These are phyloP conservation scores for Melieria picta DNA, from an alignment of 2,888 invertebrate genomes.

Conservation along the genomic window DNA sequence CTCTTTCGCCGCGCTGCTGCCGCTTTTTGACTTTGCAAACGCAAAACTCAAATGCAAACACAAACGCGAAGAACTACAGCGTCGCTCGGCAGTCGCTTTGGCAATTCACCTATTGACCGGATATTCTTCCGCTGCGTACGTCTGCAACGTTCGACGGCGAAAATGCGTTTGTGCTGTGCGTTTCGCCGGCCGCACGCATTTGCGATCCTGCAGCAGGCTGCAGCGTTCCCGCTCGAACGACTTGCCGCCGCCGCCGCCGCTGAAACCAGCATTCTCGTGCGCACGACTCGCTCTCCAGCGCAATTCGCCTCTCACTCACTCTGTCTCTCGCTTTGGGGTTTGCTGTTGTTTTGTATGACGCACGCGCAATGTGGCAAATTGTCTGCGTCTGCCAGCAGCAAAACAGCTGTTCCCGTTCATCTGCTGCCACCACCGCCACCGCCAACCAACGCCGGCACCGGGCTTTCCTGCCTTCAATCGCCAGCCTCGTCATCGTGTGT, in stretches of 20 bases:
- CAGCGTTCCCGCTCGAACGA: not conserved
- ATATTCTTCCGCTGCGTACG: too few species aligned
- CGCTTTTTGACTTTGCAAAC: slow-evolving; percentile 19
- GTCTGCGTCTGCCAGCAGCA: slow-evolving; percentile 6
- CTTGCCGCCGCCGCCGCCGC: not conserved
- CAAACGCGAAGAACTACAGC: too few species aligned
- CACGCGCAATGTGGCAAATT: slow-evolving; percentile 17
- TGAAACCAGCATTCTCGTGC: slow-evolving; percentile 4
- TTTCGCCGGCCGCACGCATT: too few species aligned
- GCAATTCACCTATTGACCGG: too few species aligned
- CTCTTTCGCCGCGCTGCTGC: not conserved
- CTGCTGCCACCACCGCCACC: too few species aligned
- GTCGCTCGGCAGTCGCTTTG: too few species aligned
- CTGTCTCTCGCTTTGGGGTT: not conserved
- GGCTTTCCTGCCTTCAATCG: too few species aligned
- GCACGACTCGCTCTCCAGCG: slow-evolving; percentile 11
- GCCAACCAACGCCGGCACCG: too few species aligned
- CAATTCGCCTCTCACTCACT: not conserved
- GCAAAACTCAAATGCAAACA: slow-evolving; percentile 8
- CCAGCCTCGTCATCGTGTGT: too few species aligned
- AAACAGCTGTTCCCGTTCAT: slow-evolving; percentile 25
- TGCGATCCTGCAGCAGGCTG: too few species aligned
- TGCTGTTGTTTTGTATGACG: slow-evolving; percentile 19
- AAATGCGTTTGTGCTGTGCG: too few species aligned
- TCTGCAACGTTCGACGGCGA: too few species aligned